Percentiles rank a stretch among this genome's conserved stretches.
Conservation (phyloP, 2,797 vertebrate genomes). For the Trachurus trachurus region DNA sequence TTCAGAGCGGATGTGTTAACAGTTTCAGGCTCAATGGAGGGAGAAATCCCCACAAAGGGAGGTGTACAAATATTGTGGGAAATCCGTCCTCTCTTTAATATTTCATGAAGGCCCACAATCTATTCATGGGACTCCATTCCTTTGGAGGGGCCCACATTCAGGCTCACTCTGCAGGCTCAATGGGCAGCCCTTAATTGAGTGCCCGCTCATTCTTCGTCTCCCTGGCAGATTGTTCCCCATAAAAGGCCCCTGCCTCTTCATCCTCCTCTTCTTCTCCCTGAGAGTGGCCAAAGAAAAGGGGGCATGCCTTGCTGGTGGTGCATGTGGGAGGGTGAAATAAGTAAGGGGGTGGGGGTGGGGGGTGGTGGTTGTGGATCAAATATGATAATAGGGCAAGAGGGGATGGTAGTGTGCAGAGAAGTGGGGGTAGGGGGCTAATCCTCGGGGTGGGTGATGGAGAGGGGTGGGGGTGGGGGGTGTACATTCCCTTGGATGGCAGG, state of each 20-base stretch:
- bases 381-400: slow-evolving; percentile 84
- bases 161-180: slow-evolving; percentile 86
- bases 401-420: slow-evolving; percentile 64
- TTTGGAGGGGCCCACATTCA: slow-evolving; percentile 91
- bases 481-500: slow-evolving; percentile 65
- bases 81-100: slow-evolving; percentile 92
- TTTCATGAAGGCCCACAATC: slow-evolving; percentile 91
- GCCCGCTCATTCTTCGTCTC: slow-evolving; percentile 91
- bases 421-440: slow-evolving; percentile 80
- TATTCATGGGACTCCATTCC: slow-evolving; percentile 94
- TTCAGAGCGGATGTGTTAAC: slow-evolving; percentile 94
- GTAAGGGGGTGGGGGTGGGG: slow-evolving; percentile 62
- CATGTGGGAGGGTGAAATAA: slow-evolving; percentile 83
- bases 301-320: slow-evolving; percentile 89
- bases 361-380: slow-evolving; percentile 79
- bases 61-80: slow-evolving; percentile 98
- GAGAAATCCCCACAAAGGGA: slow-evolving; percentile 94
- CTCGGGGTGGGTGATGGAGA: slow-evolving; percentile 64
- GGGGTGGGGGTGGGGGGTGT: slow-evolving; percentile 47
- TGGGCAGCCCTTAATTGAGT: slow-evolving; percentile 97
- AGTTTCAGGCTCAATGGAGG: slow-evolving; percentile 95
- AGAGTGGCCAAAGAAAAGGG: slow-evolving; percentile 88
- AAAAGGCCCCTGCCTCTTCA: slow-evolving; percentile 88
- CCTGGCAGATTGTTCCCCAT: slow-evolving; percentile 88
- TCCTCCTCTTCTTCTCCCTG: slow-evolving; percentile 87